Evolutionary conservation across 2,113 vertebrate genomes (phyloP).

Genomic region (Rafetus swinhoei): DNA sequence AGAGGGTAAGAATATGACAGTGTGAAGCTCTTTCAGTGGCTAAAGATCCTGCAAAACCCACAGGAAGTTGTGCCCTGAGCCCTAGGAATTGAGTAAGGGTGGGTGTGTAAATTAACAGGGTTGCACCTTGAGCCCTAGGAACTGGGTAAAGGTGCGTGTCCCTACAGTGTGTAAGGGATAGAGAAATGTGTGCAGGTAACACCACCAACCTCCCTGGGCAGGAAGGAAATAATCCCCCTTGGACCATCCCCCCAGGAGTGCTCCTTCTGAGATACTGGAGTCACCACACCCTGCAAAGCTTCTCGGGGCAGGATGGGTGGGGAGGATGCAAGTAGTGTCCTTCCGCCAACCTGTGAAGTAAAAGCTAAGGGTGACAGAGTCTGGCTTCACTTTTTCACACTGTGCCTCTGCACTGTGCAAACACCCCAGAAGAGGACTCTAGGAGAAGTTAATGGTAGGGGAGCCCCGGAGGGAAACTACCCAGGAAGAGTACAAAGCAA

Average conservation of each 20-base stretch:
- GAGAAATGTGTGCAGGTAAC: too few species aligned
- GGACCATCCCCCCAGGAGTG: neutral
- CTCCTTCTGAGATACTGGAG: neutral
- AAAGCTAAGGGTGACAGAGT: neutral
- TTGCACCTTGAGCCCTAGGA: too few species aligned
- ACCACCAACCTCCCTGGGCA: neutral
- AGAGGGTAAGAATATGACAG: too few species aligned
- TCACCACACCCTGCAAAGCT: neutral
- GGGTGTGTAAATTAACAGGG: too few species aligned
- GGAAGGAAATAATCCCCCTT: neutral
- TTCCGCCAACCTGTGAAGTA: neutral
- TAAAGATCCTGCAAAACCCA: too few species aligned
- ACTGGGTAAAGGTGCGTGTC: too few species aligned
- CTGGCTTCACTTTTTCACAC: neutral
- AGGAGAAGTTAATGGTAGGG: neutral
- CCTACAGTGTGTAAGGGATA: too few species aligned
- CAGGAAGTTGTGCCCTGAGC: too few species aligned
- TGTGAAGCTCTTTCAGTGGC: too few species aligned
- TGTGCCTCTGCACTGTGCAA: neutral
- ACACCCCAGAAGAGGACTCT: neutral
- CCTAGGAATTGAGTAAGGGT: too few species aligned
- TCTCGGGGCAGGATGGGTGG: neutral
- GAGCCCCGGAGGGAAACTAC: neutral
- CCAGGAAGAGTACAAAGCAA: neutral
- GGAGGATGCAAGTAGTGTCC: neutral